Base-by-base conservation (phyloP, 2,888 invertebrate genomes). In the Aspidiotus destructor region DNA sequence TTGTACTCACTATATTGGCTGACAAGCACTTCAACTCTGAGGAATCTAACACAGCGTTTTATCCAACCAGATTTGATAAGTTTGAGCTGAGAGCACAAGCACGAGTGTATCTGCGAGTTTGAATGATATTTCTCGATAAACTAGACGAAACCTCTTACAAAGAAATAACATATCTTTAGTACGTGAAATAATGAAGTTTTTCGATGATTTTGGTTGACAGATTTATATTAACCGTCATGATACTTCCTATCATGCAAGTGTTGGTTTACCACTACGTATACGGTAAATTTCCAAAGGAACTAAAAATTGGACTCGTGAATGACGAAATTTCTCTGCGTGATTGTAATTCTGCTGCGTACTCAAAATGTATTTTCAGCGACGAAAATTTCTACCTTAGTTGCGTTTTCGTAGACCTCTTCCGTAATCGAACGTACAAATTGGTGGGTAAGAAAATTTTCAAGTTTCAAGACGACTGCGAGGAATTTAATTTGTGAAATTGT, bases 221-320 rank as follows among this genome's bases (percentile, higher is more conserved):
- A 8, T 88, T 91, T 52, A 79, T 93, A 41, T 78, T 87, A 71
- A 94, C 94, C 77, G 85, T 91, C 71, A 79, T 92, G 70, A 73
- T 89, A 69, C 87, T 94, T 75, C 94, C 94, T 11, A 79, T 92
- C n/a, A 79, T 92, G 41, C 87, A 93, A 82, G 82, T 88, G 71
- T 80, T 85, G 53, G 81, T 88, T 44, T 93, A 94, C 78, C 88
- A 92, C 78, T 77, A 86, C 68, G 87, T 91, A 41, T 84, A 92
- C 64, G 92, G 92, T 0, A 84, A 84, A 61, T 87, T 91, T 74
- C 88, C 89, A 0, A 80, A 81, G 62, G 84, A 84, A 69, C 79
- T 94, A 0, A 81, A 82, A 61, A 73, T 95, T 44, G 92, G 86
- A 0, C 81, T 93, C 0, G 86, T 92, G 28, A 92, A 92, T 74